Base-by-base conservation (phyloP, 2,113 vertebrate species). In the Dascyllus trimaculatus region DNA sequence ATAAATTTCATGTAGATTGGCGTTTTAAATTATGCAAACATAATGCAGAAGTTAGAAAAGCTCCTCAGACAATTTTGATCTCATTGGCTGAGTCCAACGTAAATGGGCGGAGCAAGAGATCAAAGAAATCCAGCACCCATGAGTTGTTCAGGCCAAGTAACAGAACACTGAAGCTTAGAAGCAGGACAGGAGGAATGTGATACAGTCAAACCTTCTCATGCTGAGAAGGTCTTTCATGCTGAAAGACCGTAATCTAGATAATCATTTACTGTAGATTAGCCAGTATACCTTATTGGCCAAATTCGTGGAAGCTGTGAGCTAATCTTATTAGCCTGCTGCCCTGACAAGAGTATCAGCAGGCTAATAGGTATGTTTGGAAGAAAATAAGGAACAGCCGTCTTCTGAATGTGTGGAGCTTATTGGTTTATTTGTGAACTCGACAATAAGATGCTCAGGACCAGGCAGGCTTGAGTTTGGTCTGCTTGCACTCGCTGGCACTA, bases 1-100 rank as follows among this genome's bases (percentile, higher is more conserved):
- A 75, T 72, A 45, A 13, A 81, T 81, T 65, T 76, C 78, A 76
- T 75, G 62, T 57, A 78, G 69, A 88, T 75, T 54, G 24, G 25
- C 38, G 21, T 78, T 84, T 72, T 81, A 75, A 81, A 78, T 84
- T 62, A 81, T 89, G 66, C 78, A 84, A 43, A 62, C 45, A 53
- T 26, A 11, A 21, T 54, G 22, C 35, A 7, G 51, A 51, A 71
- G 65, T 24, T 25, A 43, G 58, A 40, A 40, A 64, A 11, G 29
- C 38, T 78, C 7, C 56, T 13, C 35, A 51, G 32, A 54, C 53
- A n/a, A 40, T 17, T 59, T 5, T 17, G 38, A 19, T 64, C 57
- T 78, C 54, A 68, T 68, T 78, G 76, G 73, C n/a, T 22, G 32
- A 76, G 35, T n/a, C 4, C n/a, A 54, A 18, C 10, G 24, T 11